These are phyloP conservation scores for Ectropis crepuscularia DNA, from an alignment of 2,888 invertebrate genomes.

Conservation along the genomic window DNA sequence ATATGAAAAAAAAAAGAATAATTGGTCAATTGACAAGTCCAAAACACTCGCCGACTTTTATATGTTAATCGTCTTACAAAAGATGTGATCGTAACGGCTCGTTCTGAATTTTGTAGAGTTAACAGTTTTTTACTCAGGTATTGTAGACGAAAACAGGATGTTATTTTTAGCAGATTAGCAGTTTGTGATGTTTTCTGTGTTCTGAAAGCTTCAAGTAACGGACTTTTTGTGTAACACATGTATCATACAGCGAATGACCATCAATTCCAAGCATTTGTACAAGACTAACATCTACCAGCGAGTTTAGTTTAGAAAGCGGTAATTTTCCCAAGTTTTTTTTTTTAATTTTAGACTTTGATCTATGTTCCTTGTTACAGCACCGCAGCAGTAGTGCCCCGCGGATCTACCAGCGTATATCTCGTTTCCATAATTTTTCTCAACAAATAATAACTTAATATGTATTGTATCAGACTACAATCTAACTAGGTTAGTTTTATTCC, in stretches of 20 bases:
- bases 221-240: neutral
- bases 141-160: constrained; percentile 32
- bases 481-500: too few species aligned
- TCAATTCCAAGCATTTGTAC: neutral
- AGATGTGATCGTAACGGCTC: constrained; percentile 48
- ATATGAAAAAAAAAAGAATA: constrained; percentile 28
- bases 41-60: constrained; percentile 53
- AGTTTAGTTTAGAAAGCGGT: too few species aligned
- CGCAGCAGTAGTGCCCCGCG: too few species aligned
- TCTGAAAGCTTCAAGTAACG: constrained; percentile 1
- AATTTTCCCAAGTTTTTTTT: too few species aligned
- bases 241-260: neutral
- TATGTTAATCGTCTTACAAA: constrained; percentile 41
- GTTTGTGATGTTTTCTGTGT: constrained; percentile 10
- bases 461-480: too few species aligned
- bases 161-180: constrained; percentile 29
- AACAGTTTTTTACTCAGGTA: constrained; percentile 26
- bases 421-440: too few species aligned
- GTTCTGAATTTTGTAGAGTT: constrained; percentile 37
- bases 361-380: too few species aligned
- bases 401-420: too few species aligned
- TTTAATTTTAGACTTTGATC: too few species aligned
- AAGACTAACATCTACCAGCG: too few species aligned
- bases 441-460: too few species aligned
- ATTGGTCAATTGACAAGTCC: constrained; percentile 47